Evolutionary conservation across 2,797 vertebrate genomes (phyloP), one percentile per base, ranked within the genome.

Genomic region (Myiotriccus ornatus): DNA sequence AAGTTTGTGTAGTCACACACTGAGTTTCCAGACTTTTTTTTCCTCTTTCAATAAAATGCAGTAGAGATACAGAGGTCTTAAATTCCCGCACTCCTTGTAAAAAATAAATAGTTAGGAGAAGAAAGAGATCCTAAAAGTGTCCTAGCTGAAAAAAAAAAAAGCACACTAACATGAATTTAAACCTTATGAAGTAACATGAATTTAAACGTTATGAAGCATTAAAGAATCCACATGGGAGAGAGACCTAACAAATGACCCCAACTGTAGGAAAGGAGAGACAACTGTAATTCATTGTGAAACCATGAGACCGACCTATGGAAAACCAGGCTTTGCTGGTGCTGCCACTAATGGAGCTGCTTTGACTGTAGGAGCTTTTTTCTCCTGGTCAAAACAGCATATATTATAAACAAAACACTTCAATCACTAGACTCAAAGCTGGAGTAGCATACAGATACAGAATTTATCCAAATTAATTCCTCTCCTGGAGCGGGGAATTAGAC

Each of bases 351-450:
- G 60, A 91, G 74, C 59, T 93, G 30, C 73, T 93, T 88, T 85
- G 77, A 87, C 71, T 89, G 69, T 22, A 60, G 53, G 8, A 76
- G 55, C 27, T 3, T 73, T 80, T 83, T 68, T 35, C 9, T 0
- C 16, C 64, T 91, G n/a, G 9, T 78, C 62, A 83, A 85, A 92
- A 68, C 32, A 70, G 75, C 56, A 82, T 59, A 69, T 76, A 81
- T 79, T 93, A 86, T 78, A 94, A 95, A 93, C 69, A 94, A 91
- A 94, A 59, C 73, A 88, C 85, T 94, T 91, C 74, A 86, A 76
- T 69, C 70, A 69, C 69, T 37, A 88, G 76, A 59, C 50, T 82
- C 55, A 94, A 86, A 96, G 76, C 55, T 76, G 64, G 35, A 95
- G 55, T 32, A 93, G 73, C 41, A 87, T 49, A 76, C 25, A 41